Evolutionary conservation across 2,797 vertebrate genomes (phyloP), one percentile per base, ranked within the genome.

Genomic region (Coluber constrictor): DNA sequence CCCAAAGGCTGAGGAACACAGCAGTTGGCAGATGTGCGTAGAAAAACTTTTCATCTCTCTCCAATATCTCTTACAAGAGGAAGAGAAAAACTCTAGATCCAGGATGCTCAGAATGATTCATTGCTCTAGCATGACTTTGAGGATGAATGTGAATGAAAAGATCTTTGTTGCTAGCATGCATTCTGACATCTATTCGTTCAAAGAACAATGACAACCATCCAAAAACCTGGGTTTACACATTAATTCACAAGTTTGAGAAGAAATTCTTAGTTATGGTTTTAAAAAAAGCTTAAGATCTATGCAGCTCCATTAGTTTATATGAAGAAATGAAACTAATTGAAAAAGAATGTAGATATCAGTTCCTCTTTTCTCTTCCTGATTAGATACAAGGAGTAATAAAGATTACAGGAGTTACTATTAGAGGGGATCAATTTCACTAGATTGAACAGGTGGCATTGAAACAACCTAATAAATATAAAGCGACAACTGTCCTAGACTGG

Each of bases 381-480:
- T 91, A 89, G 57, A 12, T 60, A 55, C 86, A 90, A 56, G 92
- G 94, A 93, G 0, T 0, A 94, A 92, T 63, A 95, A 94, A 96
- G 54, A 90, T 95, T 95, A 95, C 90, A 61, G 56, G 25, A 54
- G 86, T 95, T 96, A 95, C 90, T 93, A 94, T 94, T 95, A 94
- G 92, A 94, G 92, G 86, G 87, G 94, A 90, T 88, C 93, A 74
- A 51, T 15, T 43, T 56, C 15, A 37, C 61, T 54, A 86, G 63
- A 91, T 57, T 94, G 93, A 96, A 95, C 95, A 96, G 94, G 93
- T 96, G 95, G 86, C 79, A 95, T 94, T 91, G 90, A 95, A 92
- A 56, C 23, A n/a, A 27, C 51, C 11, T 25, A 55, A 16, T 63
- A 89, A 29, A 86, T 94, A 93, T 25, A 51, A 90, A 96, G 89